These are phyloP conservation scores for Menura novaehollandiae DNA, from an alignment of 2,113 vertebrate species.

Conservation along the genomic window DNA sequence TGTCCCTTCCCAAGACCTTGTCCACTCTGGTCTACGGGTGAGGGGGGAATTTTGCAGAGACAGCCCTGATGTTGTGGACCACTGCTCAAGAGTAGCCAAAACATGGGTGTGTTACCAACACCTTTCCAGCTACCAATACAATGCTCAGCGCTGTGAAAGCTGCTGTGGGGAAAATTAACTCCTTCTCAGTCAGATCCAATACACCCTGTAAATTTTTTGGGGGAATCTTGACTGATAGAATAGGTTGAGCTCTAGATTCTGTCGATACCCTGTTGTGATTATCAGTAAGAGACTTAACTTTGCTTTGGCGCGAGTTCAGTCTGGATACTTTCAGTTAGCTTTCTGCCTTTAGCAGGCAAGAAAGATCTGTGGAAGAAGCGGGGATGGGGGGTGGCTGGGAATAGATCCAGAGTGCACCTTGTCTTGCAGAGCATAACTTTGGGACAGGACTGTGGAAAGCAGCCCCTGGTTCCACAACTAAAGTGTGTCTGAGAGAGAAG, in stretches of 20 bases:
- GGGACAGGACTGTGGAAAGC: not conserved
- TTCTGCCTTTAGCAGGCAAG: not conserved
- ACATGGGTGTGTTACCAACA: not conserved
- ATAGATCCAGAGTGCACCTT: not conserved
- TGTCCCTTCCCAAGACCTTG: not conserved
- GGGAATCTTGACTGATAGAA: not conserved
- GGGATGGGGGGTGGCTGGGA: not conserved
- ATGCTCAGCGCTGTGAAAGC: not conserved
- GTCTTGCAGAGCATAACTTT: not conserved
- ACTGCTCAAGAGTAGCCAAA: not conserved
- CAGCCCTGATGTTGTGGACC: not conserved
- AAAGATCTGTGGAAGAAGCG: not conserved
- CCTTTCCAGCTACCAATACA: not conserved
- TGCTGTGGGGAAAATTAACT: not conserved
- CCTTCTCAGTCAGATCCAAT: not conserved
- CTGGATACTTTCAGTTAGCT: not conserved
- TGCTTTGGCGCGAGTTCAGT: not conserved
- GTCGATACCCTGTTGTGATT: not conserved
- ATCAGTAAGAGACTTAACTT: not conserved
- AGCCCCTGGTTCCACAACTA: not conserved
- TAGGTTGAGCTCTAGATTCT: not conserved
- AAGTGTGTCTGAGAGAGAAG: not conserved
- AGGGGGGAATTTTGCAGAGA: not conserved
- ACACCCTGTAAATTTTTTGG: rapidly evolving
- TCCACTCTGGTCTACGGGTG: not conserved